Evolutionary conservation across 2,113 vertebrate species (phyloP), one percentile per base, ranked within the genome.

Genomic region (Nothocercus nigrocapillus): DNA sequence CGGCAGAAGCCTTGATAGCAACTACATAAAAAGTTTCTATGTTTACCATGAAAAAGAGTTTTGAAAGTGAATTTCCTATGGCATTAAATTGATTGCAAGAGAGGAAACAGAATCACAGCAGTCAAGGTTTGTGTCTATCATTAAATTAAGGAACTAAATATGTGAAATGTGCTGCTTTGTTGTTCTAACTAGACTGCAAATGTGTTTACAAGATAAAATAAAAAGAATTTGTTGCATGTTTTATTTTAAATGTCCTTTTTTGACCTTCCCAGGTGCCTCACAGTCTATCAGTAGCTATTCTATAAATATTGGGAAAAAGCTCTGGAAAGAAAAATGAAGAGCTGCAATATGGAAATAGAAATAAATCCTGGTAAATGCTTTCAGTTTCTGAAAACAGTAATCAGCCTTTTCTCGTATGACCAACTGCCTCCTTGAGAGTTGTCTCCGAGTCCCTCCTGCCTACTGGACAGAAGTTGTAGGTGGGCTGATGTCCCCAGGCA

Each of bases 131-230:
- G 94, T 61, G 32, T 80, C 72, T 72, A 4, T 78, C 15, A 0
- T 78, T 85, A 68, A 81, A 0, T 78, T 95, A 67, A 86, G 76
- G 44, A 83, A 74, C 38, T 61, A 53, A 93, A 59, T 56, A 42
- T 70, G 70, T 53, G 45, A 90, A 91, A 86, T 36, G 7, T 78
- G 42, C 68, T 83, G 28, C 17, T 94, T 74, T 90, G 88, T 83
- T 93, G 40, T 90, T 94, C 81, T 36, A 94, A 64, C 64, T 58
- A 68, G 61, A 27, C 42, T 78, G 61, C 32, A 94, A 83, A 82
- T 72, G 69, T 49, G 45, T 84, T 90, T 88, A 68, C 61, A 90
- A 75, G 77, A 82, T 82, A 92, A 95, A 93, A 85, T 59, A 67
- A 93, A 88, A 93, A 25, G 64, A 90, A 96, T 62, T 1, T 64